A percentile compares a stretch with the other conserved stretches of the same genome.
These are phyloP conservation scores for Rhinogobio ventralis DNA, from an alignment of 2,797 vertebrate species.

Conservation along the genomic window DNA sequence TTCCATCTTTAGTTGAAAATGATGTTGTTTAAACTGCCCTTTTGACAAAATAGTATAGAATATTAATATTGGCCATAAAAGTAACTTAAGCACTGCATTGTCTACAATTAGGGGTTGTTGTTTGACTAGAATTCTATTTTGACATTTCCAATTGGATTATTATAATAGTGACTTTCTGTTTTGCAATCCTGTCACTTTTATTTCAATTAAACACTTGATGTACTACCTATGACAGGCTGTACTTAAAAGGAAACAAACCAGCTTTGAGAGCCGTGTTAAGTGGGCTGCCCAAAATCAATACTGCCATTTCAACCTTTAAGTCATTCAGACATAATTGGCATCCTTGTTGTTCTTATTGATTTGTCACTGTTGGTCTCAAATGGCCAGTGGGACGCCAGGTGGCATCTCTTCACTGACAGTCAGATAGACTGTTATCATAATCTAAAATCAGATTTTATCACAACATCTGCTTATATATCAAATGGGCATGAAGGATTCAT, in stretches of 20 bases:
- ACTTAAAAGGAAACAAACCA: slow-evolving; percentile 25
- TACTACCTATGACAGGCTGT: slow-evolving; percentile 42
- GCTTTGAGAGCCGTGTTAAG: slow-evolving; percentile 55
- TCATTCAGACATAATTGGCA: slow-evolving; percentile 64
- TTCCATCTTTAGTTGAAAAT: neutral
- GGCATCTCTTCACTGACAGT: slow-evolving; percentile 50
- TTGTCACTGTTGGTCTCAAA: slow-evolving; percentile 60
- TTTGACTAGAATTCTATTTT: neutral
- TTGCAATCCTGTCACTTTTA: slow-evolving; percentile 32
- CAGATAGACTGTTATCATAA: slow-evolving; percentile 17
- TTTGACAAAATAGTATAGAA: neutral
- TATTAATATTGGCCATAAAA: neutral
- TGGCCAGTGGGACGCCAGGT: slow-evolving; percentile 59
- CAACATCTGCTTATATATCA: slow-evolving; percentile 43
- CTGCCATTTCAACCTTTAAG: slow-evolving; percentile 72
- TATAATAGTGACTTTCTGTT: slow-evolving; percentile 20
- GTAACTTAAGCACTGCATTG: neutral
- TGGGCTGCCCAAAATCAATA: slow-evolving; percentile 68
- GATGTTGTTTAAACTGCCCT: neutral
- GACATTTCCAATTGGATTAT: neutral
- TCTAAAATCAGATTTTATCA: slow-evolving; percentile 42
- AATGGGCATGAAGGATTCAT: slow-evolving; percentile 27
- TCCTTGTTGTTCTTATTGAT: slow-evolving; percentile 69
- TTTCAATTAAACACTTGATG: slow-evolving; percentile 34
- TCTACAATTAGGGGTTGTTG: neutral